Conservation (phyloP, 92 coral and sea anemone genomes). For the Pocillopora meandrina region DNA sequence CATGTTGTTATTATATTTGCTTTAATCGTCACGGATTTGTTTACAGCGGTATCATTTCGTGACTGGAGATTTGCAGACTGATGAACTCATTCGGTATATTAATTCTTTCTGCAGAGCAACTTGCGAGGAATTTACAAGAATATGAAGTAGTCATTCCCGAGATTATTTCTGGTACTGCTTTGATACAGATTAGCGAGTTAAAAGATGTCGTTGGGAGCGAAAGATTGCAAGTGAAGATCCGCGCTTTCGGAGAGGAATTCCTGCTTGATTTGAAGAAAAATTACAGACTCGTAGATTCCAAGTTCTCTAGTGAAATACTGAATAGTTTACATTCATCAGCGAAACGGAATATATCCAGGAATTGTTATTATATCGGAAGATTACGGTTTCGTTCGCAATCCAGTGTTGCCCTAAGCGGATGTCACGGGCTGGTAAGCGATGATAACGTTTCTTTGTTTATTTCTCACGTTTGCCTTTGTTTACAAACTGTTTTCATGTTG, state of each 20-base stretch:
- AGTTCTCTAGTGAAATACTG: slow-evolving; percentile 60
- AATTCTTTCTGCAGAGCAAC: slow-evolving; percentile 31
- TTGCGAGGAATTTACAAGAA: slow-evolving; percentile 43
- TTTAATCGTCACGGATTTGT: slow-evolving; percentile 9
- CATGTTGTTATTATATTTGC: neutral
- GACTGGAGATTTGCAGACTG: slow-evolving; percentile 12
- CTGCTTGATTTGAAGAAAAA: slow-evolving; percentile 65
- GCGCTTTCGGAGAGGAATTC: slow-evolving; percentile 71
- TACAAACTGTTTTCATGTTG: slow-evolving; percentile 8
- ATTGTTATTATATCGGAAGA: slow-evolving; percentile 70
- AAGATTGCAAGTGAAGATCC: slow-evolving; percentile 44
- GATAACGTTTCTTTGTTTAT: slow-evolving; percentile 12
- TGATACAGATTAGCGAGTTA: slow-evolving; percentile 19
- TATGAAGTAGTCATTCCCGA: slow-evolving; percentile 50
- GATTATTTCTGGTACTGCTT: slow-evolving; percentile 26
- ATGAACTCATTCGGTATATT: slow-evolving; percentile 2
- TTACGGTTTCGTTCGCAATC: slow-evolving; percentile 58
- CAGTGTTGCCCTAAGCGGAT: slow-evolving; percentile 77
- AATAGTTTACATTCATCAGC: slow-evolving; percentile 24
- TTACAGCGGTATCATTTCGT: slow-evolving; percentile 1
- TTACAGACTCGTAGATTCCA: slow-evolving; percentile 59
- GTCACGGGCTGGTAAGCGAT: slow-evolving; percentile 78
- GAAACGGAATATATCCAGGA: slow-evolving; percentile 12
- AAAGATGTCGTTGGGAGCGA: slow-evolving; percentile 21
- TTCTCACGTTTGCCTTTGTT: neutral